Percentiles rank a stretch among this genome's conserved stretches.
Evolutionary conservation across 2,888 invertebrate genomes (phyloP).

Genomic region (Tetanocera ferruginea): DNA sequence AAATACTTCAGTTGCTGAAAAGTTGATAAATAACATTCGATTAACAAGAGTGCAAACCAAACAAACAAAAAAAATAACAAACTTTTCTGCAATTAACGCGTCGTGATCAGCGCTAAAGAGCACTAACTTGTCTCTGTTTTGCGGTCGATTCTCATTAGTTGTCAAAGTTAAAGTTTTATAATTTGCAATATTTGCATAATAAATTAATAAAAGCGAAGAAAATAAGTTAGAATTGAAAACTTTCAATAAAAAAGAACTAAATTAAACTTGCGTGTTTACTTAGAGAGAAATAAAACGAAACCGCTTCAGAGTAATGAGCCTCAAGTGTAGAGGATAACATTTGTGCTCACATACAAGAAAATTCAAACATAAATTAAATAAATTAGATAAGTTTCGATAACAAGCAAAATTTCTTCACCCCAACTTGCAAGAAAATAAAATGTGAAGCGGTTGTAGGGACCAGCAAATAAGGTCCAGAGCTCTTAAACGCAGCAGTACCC

Average conservation of each 20-base stretch:
- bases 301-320: no score
- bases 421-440: background rate
- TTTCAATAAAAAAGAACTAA: background rate
- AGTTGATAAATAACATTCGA: background rate
- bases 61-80: background rate
- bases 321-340: no score
- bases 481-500: no score
- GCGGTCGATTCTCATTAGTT: background rate
- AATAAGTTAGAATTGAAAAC: background rate
- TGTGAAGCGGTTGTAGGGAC: background rate
- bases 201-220: conserved; percentile 6
- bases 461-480: no score
- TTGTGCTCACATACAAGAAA: no score
- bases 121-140: background rate
- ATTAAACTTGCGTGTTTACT: background rate
- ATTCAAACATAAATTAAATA: no score
- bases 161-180: conserved; percentile 11
- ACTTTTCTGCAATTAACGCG: background rate
- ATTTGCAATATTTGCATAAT: conserved; percentile 31
- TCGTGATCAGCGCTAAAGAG: background rate
- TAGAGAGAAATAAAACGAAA: no score
- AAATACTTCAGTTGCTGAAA: background rate
- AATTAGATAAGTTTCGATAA: no score
- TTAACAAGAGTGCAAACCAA: background rate
- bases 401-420: no score